phyloP scores from a whole-genome alignment of 2,888 invertebrate genomes.

The Sesamia inferens region DNA sequence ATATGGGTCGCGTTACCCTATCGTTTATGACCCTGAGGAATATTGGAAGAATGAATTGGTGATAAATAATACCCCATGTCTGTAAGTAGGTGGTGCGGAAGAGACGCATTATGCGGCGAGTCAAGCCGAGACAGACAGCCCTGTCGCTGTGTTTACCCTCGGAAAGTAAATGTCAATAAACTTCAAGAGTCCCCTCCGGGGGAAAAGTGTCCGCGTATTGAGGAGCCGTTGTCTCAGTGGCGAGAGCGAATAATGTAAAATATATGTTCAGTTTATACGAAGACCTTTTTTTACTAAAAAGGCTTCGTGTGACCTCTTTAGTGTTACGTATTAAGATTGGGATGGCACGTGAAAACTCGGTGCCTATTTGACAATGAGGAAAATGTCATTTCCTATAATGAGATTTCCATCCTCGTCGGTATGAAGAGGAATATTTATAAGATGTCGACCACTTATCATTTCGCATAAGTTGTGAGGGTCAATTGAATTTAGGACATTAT shows the following conservation, averaged over 20 bases:
- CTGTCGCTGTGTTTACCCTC: constrained; percentile 84
- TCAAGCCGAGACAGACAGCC: constrained; percentile 76
- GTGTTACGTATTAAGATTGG: constrained; percentile 50
- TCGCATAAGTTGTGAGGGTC: constrained; percentile 39
- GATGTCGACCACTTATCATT: constrained; percentile 43
- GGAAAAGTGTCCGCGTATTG: constrained; percentile 79
- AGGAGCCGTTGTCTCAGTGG: constrained; percentile 76
- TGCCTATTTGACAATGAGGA: constrained; percentile 29
- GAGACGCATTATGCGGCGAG: constrained; percentile 62
- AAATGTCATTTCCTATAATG: constrained; percentile 47
- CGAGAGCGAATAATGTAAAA: constrained; percentile 69
- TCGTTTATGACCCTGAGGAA: constrained; percentile 48
- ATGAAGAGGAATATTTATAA: constrained; percentile 33
- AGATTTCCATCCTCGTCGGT: constrained; percentile 37
- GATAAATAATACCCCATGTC: constrained; percentile 70
- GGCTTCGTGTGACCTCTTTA: constrained; percentile 54
- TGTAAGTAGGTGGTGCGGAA: constrained; percentile 51
- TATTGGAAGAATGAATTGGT: constrained; percentile 68
- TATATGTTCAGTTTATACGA: constrained; percentile 61
- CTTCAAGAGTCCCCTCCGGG: constrained; percentile 81
- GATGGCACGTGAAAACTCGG: constrained; percentile 30
- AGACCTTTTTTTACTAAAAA: constrained; percentile 44
- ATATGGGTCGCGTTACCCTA: constrained; percentile 41
- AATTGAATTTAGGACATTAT: constrained; percentile 43
- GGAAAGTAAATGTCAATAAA: constrained; percentile 89